These are phyloP conservation scores for Epirrhoe alternata DNA, from an alignment of 2,888 invertebrate species.

Conservation along the genomic window DNA sequence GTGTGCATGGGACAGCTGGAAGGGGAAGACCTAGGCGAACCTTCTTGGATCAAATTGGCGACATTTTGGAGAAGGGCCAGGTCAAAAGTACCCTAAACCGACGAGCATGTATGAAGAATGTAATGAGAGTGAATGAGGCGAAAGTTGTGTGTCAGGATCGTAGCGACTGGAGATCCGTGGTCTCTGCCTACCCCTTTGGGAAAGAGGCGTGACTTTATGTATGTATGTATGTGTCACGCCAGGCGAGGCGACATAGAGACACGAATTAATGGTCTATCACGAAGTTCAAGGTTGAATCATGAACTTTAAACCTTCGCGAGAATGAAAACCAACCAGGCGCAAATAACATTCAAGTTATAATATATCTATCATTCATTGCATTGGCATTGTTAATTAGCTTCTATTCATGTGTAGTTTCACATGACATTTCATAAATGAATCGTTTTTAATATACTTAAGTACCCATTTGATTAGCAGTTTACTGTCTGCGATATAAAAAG, in stretches of 20 bases:
- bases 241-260: conserved; percentile 16
- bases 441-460: background rate
- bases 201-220: too few species aligned
- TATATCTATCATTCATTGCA: conserved; percentile 13
- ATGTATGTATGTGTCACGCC: conserved; percentile 6
- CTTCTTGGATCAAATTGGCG: too few species aligned
- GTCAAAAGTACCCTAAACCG: too few species aligned
- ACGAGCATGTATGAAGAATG: too few species aligned
- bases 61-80: too few species aligned
- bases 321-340: conserved; percentile 30
- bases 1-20: too few species aligned
- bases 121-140: too few species aligned
- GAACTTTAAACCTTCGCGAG: conserved; percentile 45
- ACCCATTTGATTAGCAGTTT: background rate
- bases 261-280: conserved; percentile 20
- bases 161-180: too few species aligned
- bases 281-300: conserved; percentile 53
- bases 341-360: conserved; percentile 22
- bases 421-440: background rate
- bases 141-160: too few species aligned
- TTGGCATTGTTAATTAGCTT: conserved; percentile 18
- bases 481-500: background rate
- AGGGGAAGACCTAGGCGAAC: too few species aligned
- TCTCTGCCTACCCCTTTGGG: too few species aligned
- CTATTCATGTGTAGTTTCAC: conserved; percentile 15